Evolutionary conservation across 1,140 invertebrate species (phyloP).

Genomic region (Drosophila carrolli): DNA sequence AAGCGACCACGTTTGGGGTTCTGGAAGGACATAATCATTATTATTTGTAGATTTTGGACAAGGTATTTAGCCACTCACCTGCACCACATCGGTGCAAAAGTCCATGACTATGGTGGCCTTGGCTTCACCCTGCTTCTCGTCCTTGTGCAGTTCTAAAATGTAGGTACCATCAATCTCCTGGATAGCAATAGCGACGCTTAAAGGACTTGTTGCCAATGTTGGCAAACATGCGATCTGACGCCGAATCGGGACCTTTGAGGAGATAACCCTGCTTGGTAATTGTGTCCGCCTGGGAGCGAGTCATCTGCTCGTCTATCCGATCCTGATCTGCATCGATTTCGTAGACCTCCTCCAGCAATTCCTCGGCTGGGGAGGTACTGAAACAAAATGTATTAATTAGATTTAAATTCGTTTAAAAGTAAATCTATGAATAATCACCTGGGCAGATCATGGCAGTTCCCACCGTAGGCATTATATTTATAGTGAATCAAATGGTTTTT

Average conservation of each 20-base stretch:
- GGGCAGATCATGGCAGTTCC: slow-evolving; percentile 93
- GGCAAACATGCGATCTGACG: slow-evolving; percentile 92
- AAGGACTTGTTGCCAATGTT: slow-evolving; percentile 95
- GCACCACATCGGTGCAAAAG: slow-evolving; percentile 94
- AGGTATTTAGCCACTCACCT: slow-evolving; percentile 86
- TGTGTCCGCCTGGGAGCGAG: slow-evolving; percentile 87
- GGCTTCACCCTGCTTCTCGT: slow-evolving; percentile 95
- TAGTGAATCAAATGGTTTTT: slow-evolving; percentile 95
- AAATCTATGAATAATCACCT: slow-evolving; percentile 86
- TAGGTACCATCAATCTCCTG: slow-evolving; percentile 96
- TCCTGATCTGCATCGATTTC: slow-evolving; percentile 95
- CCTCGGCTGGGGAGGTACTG: slow-evolving; percentile 83
- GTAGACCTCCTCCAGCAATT: slow-evolving; percentile 92
- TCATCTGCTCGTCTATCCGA: slow-evolving; percentile 91
- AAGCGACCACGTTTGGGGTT: slow-evolving; percentile 93
- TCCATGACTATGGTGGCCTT: slow-evolving; percentile 97
- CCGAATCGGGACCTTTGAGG: slow-evolving; percentile 94
- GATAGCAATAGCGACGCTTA: slow-evolving; percentile 94
- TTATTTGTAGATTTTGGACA: background rate
- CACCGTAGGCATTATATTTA: slow-evolving; percentile 94
- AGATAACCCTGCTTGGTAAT: slow-evolving; percentile 95
- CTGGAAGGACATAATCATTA: slow-evolving; percentile 84
- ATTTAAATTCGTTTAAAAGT: background rate
- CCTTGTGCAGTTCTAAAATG: slow-evolving; percentile 95
- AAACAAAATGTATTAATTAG: background rate